Evolutionary conservation across 2,113 vertebrate species (phyloP), one percentile per base, ranked within the genome.

Genomic region (Syngnathus typhle): DNA sequence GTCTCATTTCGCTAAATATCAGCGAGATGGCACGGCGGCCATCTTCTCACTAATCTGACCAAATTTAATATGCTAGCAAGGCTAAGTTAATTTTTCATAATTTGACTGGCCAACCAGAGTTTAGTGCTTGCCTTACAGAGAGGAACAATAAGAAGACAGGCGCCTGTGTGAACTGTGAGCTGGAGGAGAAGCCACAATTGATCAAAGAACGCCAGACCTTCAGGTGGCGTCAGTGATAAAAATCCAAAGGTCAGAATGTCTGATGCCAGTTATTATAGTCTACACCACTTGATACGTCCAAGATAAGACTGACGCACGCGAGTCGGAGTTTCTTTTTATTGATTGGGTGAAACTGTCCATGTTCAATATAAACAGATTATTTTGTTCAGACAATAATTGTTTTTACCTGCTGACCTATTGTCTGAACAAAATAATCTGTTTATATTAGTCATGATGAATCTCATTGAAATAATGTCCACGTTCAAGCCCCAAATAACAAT

Each of bases 231-330:
- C 39, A 23, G n/a, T 19, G 19, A 41, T 23, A 27, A 15, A 44
- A 62, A 43, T 44, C 16, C 23, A 62, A 62, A 62, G 60, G 60
- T 44, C 38, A 62, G 37, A 62, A 62, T 44, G 21, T 62, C 60
- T 27, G n/a, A 44, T 62, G 39, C 3, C n/a, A 44, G 27, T 62
- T 23, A 13, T 58, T 36, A 58, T 16, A 5, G 27, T 36, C 55
- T 3, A 58, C 6, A 32, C 16, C 12, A 32, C 12, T 58, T 6
- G 36, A 37, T 58, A 58, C 15, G 6, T 5, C 15, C 7, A 12
- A 4, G 37, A 60, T 8, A 21, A 8, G 27, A 32, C 27, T 32
- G 27, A 32, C 3, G 27, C 27, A 32, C 3, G 27, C 27, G 3
- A 32, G 27, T 32, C 27, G 8, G 39, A 41, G 8, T 54, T 54